Evolutionary conservation across 2,797 vertebrate species (phyloP).

Genomic region (Synaphobranchus kaupii): DNA sequence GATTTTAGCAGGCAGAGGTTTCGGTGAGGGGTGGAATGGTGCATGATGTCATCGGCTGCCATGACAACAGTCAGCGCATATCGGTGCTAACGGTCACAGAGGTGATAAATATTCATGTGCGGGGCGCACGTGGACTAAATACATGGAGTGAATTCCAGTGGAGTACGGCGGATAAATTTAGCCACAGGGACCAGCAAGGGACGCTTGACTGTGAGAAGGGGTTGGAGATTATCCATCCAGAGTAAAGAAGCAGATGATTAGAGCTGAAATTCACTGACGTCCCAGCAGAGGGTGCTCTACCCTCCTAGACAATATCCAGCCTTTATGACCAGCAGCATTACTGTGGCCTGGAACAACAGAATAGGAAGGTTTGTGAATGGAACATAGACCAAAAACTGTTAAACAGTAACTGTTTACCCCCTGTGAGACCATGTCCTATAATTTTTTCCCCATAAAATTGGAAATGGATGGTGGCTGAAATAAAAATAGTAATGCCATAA

Average conservation of each 20-base stretch:
- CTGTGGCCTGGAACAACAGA: background rate
- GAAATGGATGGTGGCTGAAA: background rate
- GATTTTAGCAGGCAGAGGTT: constrained; percentile 56
- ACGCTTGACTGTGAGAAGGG: constrained; percentile 39
- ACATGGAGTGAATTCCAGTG: constrained; percentile 56
- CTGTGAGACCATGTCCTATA: background rate
- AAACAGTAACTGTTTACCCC: background rate
- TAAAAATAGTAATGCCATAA: background rate
- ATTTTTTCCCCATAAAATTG: background rate
- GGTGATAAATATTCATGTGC: constrained; percentile 65
- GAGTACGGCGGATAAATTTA: constrained; percentile 59
- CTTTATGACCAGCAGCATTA: background rate
- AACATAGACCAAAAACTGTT: background rate
- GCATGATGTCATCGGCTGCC: constrained; percentile 72
- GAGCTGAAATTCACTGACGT: background rate
- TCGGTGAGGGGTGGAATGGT: constrained; percentile 60
- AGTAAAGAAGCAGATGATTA: background rate
- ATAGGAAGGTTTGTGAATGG: background rate
- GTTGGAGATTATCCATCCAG: background rate
- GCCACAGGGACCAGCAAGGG: constrained; percentile 49
- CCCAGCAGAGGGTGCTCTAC: background rate
- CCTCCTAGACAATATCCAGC: background rate
- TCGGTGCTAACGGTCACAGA: constrained; percentile 59
- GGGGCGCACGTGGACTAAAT: constrained; percentile 52
- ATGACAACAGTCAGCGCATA: constrained; percentile 70